A percentile compares a stretch with the other conserved stretches of the same genome.
Evolutionary conservation across 2,797 vertebrate genomes (phyloP).

Genomic region (Heteromormyrus szaboi): DNA sequence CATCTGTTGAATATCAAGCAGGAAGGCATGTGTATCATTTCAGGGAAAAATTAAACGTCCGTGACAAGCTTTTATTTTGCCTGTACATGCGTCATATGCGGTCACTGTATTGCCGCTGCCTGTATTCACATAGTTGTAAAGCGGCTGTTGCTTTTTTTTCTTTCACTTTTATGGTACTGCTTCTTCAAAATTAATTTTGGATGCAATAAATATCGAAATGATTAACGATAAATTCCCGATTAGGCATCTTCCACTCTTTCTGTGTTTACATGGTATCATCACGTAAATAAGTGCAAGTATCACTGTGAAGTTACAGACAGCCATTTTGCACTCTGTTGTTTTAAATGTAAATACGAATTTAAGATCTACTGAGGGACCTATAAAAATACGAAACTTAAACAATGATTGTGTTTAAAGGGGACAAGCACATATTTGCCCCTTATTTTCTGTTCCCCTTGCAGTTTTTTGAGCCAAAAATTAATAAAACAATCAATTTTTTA

Average conservation of each 20-base stretch:
- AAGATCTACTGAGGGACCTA: not conserved
- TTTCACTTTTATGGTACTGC: not conserved
- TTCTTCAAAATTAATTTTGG: not conserved
- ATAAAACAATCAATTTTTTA: conserved; percentile 35
- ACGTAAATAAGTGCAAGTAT: not conserved
- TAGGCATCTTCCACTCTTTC: conserved; percentile 20
- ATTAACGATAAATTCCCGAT: conserved; percentile 32
- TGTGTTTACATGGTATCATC: not conserved
- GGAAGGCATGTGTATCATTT: not conserved
- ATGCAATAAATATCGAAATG: not conserved
- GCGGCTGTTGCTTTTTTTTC: not conserved
- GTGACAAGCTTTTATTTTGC: not conserved
- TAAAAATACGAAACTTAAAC: not conserved
- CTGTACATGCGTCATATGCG: too few relatives aligned
- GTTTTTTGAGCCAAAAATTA: conserved; percentile 22
- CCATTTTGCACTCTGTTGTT: not conserved
- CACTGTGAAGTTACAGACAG: not conserved
- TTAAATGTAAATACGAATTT: not conserved
- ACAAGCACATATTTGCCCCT: not conserved
- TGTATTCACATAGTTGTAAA: not conserved
- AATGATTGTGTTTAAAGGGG: not conserved
- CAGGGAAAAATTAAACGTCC: not conserved
- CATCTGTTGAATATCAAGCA: not conserved
- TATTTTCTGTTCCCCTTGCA: not conserved
- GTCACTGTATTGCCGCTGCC: too few relatives aligned